These are phyloP conservation scores for Pandemis heparana DNA, from an alignment of 2,888 invertebrate genomes.

Conservation along the genomic window DNA sequence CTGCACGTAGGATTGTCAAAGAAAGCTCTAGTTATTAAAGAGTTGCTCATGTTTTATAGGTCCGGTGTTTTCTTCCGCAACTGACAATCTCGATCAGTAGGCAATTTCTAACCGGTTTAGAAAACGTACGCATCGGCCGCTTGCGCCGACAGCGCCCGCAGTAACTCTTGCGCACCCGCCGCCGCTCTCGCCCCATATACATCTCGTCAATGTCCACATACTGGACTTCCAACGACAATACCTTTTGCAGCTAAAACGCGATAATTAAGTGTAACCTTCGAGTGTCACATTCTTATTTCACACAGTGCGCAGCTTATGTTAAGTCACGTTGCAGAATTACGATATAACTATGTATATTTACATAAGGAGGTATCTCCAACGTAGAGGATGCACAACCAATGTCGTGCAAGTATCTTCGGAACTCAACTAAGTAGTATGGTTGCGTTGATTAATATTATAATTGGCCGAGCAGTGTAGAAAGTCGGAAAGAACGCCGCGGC, in stretches of 20 bases:
- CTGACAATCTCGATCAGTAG: conserved; percentile 83
- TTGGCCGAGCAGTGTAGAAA: conserved; percentile 83
- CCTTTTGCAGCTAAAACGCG: conserved; percentile 6
- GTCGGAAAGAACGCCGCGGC: conserved; percentile 76
- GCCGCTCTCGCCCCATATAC: conserved; percentile 74
- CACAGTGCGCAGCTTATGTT: neutral
- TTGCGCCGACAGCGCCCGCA: conserved; percentile 52
- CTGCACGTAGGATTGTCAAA: conserved; percentile 53
- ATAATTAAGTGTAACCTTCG: neutral
- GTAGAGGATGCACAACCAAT: conserved; percentile 42
- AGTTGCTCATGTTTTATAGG: conserved; percentile 68
- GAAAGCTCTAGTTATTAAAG: conserved; percentile 70
- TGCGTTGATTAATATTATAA: conserved; percentile 85
- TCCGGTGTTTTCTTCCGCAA: conserved; percentile 82
- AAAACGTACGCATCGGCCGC: conserved; percentile 67
- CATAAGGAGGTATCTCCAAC: conserved; percentile 10
- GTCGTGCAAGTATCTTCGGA: conserved; percentile 74
- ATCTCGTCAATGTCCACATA: conserved; percentile 55
- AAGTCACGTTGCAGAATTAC: neutral
- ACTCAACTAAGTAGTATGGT: conserved; percentile 76
- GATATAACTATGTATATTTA: neutral
- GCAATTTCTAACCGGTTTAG: conserved; percentile 86
- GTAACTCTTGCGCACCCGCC: conserved; percentile 62
- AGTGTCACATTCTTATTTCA: neutral
- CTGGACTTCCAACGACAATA: conserved; percentile 41